These are phyloP conservation scores for Sarcophaga subvicina DNA, from an alignment of 2,888 invertebrate genomes.

Conservation along the genomic window DNA sequence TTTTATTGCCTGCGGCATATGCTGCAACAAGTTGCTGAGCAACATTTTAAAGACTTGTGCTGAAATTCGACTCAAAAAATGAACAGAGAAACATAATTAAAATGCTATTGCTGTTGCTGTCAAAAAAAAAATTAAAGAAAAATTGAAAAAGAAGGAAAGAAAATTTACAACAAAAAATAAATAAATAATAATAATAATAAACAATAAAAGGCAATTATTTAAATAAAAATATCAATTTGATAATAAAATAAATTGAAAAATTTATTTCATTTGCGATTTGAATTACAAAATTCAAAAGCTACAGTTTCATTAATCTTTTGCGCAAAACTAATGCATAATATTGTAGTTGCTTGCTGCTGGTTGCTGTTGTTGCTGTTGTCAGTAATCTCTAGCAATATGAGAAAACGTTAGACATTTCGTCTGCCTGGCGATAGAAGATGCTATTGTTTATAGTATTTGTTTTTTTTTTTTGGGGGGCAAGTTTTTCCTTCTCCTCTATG, in stretches of 20 bases:
- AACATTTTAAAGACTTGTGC: constrained; percentile 44
- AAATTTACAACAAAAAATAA: constrained; percentile 5
- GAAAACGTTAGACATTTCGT: constrained; percentile 55
- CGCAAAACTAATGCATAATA: background rate
- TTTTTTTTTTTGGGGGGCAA: background rate
- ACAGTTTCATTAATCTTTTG: constrained; percentile 54
- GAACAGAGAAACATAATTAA: constrained; percentile 40
- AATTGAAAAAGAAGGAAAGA: background rate
- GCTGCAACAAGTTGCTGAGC: constrained; percentile 39
- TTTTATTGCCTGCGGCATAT: constrained; percentile 31
- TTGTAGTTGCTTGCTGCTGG: background rate
- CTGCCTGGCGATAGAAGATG: constrained; percentile 33
- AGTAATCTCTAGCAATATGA: constrained; percentile 27
- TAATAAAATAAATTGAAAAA: constrained; percentile 53
- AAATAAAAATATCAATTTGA: constrained; percentile 64
- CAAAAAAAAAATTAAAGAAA: constrained; percentile 25
- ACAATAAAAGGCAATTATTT: constrained; percentile 25
- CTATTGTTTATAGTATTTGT: constrained; percentile 29
- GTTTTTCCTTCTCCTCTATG: no score
- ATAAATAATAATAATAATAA: background rate
- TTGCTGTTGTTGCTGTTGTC: background rate
- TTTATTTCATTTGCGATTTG: constrained; percentile 36
- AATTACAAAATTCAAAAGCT: constrained; percentile 7
- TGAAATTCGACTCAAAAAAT: constrained; percentile 5
- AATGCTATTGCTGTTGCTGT: background rate